These are phyloP conservation scores for Melinaea menophilus DNA, from an alignment of 2,888 invertebrate genomes.

Conservation along the genomic window DNA sequence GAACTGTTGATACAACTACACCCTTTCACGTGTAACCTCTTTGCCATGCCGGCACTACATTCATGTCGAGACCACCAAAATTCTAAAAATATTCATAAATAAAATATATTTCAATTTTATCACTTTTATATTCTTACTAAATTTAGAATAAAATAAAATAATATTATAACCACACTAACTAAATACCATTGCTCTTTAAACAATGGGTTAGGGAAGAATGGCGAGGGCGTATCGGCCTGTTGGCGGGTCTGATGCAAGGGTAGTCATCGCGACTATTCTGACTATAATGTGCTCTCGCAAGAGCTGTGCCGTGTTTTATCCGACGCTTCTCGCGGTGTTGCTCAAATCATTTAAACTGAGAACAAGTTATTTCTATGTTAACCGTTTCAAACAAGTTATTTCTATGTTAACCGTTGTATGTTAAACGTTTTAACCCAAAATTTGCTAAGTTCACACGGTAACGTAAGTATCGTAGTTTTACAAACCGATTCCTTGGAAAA, in stretches of 20 bases:
- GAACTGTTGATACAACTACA: conserved; percentile 97
- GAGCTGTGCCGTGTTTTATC: conserved; percentile 88
- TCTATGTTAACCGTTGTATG: no score
- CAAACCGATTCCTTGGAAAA: no score
- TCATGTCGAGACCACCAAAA: conserved; percentile 97
- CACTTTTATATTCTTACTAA: not conserved
- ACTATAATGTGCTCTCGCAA: conserved; percentile 61
- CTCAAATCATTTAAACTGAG: conserved; percentile 94
- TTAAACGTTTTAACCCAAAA: not conserved
- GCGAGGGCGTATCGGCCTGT: conserved; percentile 63
- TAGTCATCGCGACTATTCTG: conserved; percentile 59
- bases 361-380: conserved; percentile 11
- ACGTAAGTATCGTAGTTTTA: no score
- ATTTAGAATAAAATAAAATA: not conserved
- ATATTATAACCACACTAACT: conserved; percentile 81
- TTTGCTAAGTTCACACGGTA: no score
- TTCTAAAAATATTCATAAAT: conserved; percentile 77
- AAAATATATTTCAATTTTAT: not conserved
- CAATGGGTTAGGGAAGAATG: conserved; percentile 91
- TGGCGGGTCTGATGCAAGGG: conserved; percentile 66
- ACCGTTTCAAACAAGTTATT: conserved; percentile 14
- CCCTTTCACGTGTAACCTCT: conserved; percentile 98
- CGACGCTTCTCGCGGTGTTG: conserved; percentile 94
- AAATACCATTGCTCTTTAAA: conserved; percentile 98
- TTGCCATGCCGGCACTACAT: conserved; percentile 95